A percentile compares a stretch with the other conserved stretches of the same genome.
These are phyloP conservation scores for Drosophila nr. medialis DNA, from an alignment of 2,888 invertebrate genomes.

Conservation along the genomic window DNA sequence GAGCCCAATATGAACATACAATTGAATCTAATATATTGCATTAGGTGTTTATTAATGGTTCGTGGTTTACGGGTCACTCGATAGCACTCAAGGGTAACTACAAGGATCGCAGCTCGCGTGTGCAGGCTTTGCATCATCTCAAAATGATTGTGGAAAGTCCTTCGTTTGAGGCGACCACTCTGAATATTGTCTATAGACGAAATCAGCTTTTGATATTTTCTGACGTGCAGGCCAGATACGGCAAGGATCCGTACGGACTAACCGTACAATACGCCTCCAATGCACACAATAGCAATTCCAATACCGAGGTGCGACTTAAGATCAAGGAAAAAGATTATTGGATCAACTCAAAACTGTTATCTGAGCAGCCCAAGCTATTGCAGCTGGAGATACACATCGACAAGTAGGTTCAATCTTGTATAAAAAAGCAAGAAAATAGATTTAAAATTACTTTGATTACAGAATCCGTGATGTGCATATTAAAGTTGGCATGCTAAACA, in stretches of 20 bases:
- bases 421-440: no score
- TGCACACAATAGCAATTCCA: slow-evolving; percentile 87
- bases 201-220: slow-evolving; percentile 89
- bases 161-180: slow-evolving; percentile 89
- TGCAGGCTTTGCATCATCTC: slow-evolving; percentile 88
- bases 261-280: slow-evolving; percentile 87
- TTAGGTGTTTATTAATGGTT: slow-evolving; percentile 89
- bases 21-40: not conserved
- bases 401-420: slow-evolving; percentile 86
- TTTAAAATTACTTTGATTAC: not conserved
- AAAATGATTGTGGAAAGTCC: slow-evolving; percentile 90
- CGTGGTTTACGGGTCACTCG: slow-evolving; percentile 91
- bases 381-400: slow-evolving; percentile 91
- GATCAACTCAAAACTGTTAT: slow-evolving; percentile 88
- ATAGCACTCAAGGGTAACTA: slow-evolving; percentile 90
- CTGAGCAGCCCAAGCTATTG: slow-evolving; percentile 88
- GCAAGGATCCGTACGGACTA: slow-evolving; percentile 88
- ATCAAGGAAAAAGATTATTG: slow-evolving; percentile 89
- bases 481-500: slow-evolving; percentile 87
- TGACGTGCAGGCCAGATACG: slow-evolving; percentile 88
- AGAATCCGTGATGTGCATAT: slow-evolving; percentile 91
- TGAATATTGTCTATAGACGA: slow-evolving; percentile 88
- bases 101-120: slow-evolving; percentile 89
- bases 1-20: not conserved
- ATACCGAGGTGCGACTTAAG: slow-evolving; percentile 87